These are phyloP conservation scores for Callionymus lyra DNA, from an alignment of 2,113 vertebrate species.

Conservation along the genomic window DNA sequence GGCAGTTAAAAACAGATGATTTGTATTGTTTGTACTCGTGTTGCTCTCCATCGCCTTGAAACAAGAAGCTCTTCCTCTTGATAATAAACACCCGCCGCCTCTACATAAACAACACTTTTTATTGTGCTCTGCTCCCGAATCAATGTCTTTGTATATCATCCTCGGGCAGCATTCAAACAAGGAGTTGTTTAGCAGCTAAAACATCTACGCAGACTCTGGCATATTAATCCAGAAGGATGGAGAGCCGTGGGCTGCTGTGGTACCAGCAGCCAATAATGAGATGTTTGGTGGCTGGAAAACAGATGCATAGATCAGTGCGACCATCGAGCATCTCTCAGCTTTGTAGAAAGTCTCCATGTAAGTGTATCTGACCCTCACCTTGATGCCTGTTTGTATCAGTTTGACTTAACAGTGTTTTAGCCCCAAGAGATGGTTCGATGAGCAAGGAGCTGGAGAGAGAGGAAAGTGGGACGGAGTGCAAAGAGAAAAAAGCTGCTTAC, in stretches of 20 bases:
- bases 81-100: slow-evolving; percentile 34
- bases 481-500: slow-evolving; percentile 3
- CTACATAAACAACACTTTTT: slow-evolving; percentile 54
- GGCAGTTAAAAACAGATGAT: slow-evolving; percentile 45
- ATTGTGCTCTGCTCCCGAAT: slow-evolving; percentile 46
- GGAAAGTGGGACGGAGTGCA: slow-evolving; percentile 47
- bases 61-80: slow-evolving; percentile 35
- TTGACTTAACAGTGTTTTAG: slow-evolving; percentile 31
- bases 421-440: slow-evolving; percentile 29
- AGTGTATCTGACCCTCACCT: slow-evolving; percentile 21
- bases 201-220: slow-evolving; percentile 17
- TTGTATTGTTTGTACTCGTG: slow-evolving; percentile 36
- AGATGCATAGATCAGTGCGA: slow-evolving; percentile 13
- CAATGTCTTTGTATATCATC: slow-evolving; percentile 50
- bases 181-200: slow-evolving; percentile 10
- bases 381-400: slow-evolving; percentile 35
- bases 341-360: not conserved
- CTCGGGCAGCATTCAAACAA: slow-evolving; percentile 22
- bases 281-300: slow-evolving; percentile 4
- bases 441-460: slow-evolving; percentile 22
- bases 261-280: slow-evolving; percentile 10
- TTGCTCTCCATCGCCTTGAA: slow-evolving; percentile 25
- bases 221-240: slow-evolving; percentile 29
- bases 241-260: slow-evolving; percentile 7
- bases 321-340: slow-evolving; percentile 14